Conservation (phyloP, 37 sponge, comb jelly and placozoan genomes). For the Diacarnus erythraeanus region DNA sequence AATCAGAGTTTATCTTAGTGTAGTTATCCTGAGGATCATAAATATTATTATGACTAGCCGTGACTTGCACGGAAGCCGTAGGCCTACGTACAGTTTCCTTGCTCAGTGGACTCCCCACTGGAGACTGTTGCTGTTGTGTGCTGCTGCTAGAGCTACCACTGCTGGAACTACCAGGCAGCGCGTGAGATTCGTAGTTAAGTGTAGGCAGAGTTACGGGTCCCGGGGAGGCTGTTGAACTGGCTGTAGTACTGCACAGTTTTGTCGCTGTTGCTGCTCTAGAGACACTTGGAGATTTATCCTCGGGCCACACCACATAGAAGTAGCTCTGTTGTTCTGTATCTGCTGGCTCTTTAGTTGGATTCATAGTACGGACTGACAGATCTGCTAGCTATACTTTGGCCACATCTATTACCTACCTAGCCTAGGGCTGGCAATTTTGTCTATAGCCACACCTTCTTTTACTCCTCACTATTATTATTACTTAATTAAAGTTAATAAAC, state of each 20-base stretch:
- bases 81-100: background rate
- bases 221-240: background rate
- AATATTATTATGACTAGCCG: background rate
- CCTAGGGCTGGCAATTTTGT: background rate
- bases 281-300: constrained; percentile 10
- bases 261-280: background rate
- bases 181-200: background rate
- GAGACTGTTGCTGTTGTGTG: background rate
- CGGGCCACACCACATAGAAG: constrained; percentile 64
- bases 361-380: background rate
- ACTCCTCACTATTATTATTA: background rate
- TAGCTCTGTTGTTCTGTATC: constrained; percentile 26
- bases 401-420: no score
- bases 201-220: constrained; percentile 1
- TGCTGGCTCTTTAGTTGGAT: background rate
- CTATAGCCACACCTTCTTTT: background rate
- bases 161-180: background rate
- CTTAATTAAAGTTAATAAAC: background rate
- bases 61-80: background rate
- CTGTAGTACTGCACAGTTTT: background rate
- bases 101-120: background rate
- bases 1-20: background rate
- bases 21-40: background rate
- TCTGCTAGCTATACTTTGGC: background rate
- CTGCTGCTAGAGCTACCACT: background rate